Percentiles rank a stretch among this genome's conserved stretches.
phyloP scores from a whole-genome alignment of 2,113 vertebrate species.

The Boleophthalmus pectinirostris region DNA sequence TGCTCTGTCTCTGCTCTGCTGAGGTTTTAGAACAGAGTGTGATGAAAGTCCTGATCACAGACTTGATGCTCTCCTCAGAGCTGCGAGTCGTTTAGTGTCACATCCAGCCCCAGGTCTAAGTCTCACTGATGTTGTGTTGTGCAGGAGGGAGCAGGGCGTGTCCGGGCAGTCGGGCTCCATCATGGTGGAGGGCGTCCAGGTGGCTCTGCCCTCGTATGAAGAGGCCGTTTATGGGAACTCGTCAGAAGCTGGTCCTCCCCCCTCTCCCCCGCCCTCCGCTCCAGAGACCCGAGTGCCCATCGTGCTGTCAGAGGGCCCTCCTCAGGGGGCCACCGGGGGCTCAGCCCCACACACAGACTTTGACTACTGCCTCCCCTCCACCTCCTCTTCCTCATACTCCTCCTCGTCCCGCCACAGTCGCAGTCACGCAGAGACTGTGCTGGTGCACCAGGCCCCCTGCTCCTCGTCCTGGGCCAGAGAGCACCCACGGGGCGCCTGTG shows the following conservation, averaged over 20 bases:
- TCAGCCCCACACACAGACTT: slow-evolving; percentile 66
- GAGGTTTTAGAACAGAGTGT: no score
- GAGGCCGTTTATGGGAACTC: slow-evolving; percentile 93
- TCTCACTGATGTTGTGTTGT: slow-evolving; percentile 4
- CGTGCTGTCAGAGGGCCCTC: slow-evolving; percentile 87
- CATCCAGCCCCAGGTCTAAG: not conserved
- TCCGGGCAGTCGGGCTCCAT: slow-evolving; percentile 92
- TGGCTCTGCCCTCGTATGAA: slow-evolving; percentile 94
- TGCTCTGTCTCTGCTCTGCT: no score
- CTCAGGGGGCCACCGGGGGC: slow-evolving; percentile 79
- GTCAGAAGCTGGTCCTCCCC: slow-evolving; percentile 37
- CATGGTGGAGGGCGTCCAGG: slow-evolving; percentile 96
- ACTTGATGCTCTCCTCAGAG: no score
- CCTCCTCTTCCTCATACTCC: slow-evolving; percentile 79
- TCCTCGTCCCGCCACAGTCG: slow-evolving; percentile 56
- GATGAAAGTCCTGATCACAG: no score
- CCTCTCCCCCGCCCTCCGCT: slow-evolving; percentile 67
- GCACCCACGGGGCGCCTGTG: slow-evolving; percentile 76
- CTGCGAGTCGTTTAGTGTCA: no score
- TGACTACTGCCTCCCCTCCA: slow-evolving; percentile 82
- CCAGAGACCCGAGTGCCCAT: slow-evolving; percentile 91
- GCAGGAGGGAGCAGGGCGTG: slow-evolving; percentile 91
- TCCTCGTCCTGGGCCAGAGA: slow-evolving; percentile 84
- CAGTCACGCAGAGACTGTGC: slow-evolving; percentile 86
- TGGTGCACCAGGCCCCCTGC: slow-evolving; percentile 89